Base-by-base conservation (phyloP, 2,113 vertebrate genomes). In the Scomber japonicus region DNA sequence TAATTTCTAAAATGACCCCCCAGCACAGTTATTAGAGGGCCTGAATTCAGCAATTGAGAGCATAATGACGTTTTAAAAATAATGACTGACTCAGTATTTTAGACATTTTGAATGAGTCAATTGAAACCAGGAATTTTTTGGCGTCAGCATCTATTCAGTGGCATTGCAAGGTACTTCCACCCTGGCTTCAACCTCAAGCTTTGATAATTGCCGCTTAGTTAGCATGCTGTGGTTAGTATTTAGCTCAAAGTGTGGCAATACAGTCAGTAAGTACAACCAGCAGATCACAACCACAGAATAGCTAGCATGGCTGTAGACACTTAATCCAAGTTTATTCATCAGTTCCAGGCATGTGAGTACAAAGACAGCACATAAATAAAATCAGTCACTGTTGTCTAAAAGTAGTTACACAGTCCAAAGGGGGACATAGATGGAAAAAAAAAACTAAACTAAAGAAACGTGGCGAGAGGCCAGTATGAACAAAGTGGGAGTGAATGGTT, bases 401-500 rank as follows among this genome's bases (percentile, higher is more conserved):
- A 65, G 35, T 35, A 71, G 66, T 30, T 30, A 31, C 40, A 56
- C 15, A 16, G 71, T 79, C 65, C 21, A 68, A 74, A 78, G 11
- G 14, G n/a, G 65, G 69, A 77, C 64, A 31, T 4, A 55, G 61
- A 66, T 76, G 77, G 55, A 63, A 69, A 16, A 15, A 64, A 80
- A 57, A 66, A 71, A 61, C 56, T 40, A 70, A 71, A 66, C 45
- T 49, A 57, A 50, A 70, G 48, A 72, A 44, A 57, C 54, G 57
- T 81, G 82, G 65, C 83, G 49, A 54, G 55, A 50, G 48, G 75
- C 68, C 67, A 84, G 76, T 60, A 50, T 31, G 69, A 82, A 77
- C 66, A 75, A 51, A 83, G 70, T 59, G 45, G 75, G 67, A 62
- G 21, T 71, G 59, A 82, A 78, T 84, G 78, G 81, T 63, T 73